Evolutionary conservation across 2,113 vertebrate genomes (phyloP).

Genomic region (Brachyhypopomus occidentalis): DNA sequence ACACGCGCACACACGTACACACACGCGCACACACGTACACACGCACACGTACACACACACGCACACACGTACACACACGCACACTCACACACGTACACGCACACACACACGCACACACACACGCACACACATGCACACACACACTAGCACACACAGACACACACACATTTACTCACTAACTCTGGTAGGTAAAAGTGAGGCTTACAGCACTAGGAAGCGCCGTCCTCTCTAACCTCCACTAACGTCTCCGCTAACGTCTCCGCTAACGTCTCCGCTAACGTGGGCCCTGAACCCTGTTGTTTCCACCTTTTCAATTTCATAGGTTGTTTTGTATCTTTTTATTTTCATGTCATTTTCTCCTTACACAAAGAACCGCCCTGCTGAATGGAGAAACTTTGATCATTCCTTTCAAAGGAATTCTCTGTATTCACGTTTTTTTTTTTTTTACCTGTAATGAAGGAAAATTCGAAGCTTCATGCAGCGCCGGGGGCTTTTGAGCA

Average conservation of each 20-base stretch:
- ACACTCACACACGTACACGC: not conserved
- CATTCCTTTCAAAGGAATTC: slow-evolving; percentile 64
- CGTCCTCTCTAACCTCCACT: not conserved
- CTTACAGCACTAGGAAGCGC: slow-evolving; percentile 5
- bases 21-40: too few species aligned
- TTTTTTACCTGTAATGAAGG: slow-evolving; percentile 67
- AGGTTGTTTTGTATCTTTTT: not conserved
- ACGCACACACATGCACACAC: too few species aligned
- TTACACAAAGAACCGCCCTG: slow-evolving; percentile 60
- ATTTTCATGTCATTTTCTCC: slow-evolving; percentile 60
- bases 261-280: not conserved
- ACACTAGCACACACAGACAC: not conserved
- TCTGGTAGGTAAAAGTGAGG: not conserved
- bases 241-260: slow-evolving; percentile 3
- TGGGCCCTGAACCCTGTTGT: not conserved
- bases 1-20: too few species aligned
- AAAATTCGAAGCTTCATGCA: slow-evolving; percentile 71
- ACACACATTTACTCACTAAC: slow-evolving; percentile 4
- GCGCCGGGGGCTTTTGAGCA: slow-evolving; percentile 54
- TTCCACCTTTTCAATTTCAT: slow-evolving; percentile 17
- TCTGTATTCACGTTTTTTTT: slow-evolving; percentile 46
- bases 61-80: not conserved
- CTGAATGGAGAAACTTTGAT: slow-evolving; percentile 64
- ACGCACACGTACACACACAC: too few species aligned
- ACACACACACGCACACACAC: too few species aligned